Evolutionary conservation across 2,888 invertebrate species (phyloP).

Genomic region (Mellilla xanthometata): DNA sequence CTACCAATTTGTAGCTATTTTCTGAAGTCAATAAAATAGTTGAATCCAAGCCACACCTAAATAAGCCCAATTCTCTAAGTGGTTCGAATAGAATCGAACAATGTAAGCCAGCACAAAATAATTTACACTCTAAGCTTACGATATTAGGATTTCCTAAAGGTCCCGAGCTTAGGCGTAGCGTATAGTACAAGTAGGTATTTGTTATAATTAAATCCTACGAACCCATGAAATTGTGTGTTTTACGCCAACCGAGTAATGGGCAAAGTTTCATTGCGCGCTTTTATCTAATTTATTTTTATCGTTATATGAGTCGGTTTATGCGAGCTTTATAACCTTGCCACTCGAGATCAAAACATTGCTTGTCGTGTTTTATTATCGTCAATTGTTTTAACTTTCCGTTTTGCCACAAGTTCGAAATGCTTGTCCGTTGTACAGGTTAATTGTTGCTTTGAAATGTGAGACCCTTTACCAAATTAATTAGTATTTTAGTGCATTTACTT

Average conservation of each 20-base stretch:
- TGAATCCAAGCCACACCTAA: conserved; percentile 16
- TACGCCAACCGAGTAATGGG: conserved; percentile 64
- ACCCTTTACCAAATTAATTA: conserved; percentile 16
- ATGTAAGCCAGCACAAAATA: conserved; percentile 17
- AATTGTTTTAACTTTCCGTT: conserved; percentile 13
- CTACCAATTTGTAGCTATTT: background rate
- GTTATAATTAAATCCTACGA: conserved; percentile 73
- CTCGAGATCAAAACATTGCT: conserved; percentile 46
- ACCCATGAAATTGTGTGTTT: conserved; percentile 68
- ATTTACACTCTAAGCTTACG: conserved; percentile 17
- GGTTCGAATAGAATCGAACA: conserved; percentile 13
- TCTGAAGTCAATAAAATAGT: conserved; percentile 7
- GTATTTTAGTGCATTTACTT: background rate
- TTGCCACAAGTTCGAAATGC: background rate
- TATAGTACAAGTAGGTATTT: conserved; percentile 45
- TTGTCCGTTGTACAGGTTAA: conserved; percentile 1
- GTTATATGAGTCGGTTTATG: conserved; percentile 73
- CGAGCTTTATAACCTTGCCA: conserved; percentile 60
- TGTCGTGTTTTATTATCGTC: conserved; percentile 35
- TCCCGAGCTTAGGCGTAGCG: conserved; percentile 13
- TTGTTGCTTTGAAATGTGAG: background rate
- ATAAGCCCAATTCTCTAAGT: conserved; percentile 16
- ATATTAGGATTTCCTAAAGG: conserved; percentile 27
- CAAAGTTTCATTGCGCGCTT: conserved; percentile 77
- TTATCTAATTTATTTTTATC: conserved; percentile 80